Evolutionary conservation across 1,140 invertebrate genomes (phyloP).

Genomic region (Idris sp.): DNA sequence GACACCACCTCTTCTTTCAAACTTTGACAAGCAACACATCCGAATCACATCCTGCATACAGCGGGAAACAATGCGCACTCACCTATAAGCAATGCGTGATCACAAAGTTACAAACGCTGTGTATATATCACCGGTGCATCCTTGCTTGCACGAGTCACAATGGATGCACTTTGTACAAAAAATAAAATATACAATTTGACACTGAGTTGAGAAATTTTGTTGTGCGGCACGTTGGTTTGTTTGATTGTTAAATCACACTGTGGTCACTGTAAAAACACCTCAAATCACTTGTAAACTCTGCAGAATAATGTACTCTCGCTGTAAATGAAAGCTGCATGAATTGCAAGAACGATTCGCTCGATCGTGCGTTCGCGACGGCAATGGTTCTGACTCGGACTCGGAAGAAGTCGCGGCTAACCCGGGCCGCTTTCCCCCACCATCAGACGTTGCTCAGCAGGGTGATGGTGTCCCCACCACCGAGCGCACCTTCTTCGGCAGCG

Average conservation of each 20-base stretch:
- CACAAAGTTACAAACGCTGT: constrained; percentile 40
- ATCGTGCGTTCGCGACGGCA: constrained; percentile 72
- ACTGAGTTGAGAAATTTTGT: too few species aligned
- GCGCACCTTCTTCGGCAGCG: constrained; percentile 61
- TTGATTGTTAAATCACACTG: too few species aligned
- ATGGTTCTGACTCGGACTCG: constrained; percentile 68
- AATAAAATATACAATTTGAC: too few species aligned
- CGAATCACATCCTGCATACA: constrained; percentile 46
- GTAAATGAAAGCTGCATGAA: too few species aligned
- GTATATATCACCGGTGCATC: constrained; percentile 47
- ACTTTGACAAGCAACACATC: constrained; percentile 36
- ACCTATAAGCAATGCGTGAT: constrained; percentile 49
- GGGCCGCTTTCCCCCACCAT: constrained; percentile 39
- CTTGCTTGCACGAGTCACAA: constrained; percentile 49
- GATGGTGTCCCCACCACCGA: constrained; percentile 41
- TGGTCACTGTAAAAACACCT: background rate
- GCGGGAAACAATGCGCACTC: constrained; percentile 50
- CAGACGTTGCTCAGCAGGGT: constrained; percentile 23
- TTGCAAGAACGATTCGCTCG: constrained; percentile 55
- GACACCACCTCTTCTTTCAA: too few species aligned
- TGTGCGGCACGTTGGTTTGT: too few species aligned
- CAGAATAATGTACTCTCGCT: too few species aligned
- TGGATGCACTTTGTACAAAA: too few species aligned
- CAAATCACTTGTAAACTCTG: too few species aligned
- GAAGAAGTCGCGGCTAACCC: constrained; percentile 59